Evolutionary conservation across 2,797 vertebrate species (phyloP).

Genomic region (Protonibea diacanthus): DNA sequence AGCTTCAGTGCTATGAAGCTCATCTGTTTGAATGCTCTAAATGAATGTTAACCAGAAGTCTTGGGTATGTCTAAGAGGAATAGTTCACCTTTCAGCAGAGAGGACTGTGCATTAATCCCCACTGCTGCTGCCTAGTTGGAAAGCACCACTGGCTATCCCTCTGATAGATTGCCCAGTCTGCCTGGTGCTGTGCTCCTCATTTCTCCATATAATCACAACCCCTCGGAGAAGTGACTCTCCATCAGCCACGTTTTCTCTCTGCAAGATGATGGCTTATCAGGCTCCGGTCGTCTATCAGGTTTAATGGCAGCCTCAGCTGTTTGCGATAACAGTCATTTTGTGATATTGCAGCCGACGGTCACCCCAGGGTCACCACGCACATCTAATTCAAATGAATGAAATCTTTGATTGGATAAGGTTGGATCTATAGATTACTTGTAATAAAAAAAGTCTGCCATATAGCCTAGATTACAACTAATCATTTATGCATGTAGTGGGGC

Average conservation of each 20-base stretch:
- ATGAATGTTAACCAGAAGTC: constrained; percentile 26
- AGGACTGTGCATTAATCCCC: constrained; percentile 50
- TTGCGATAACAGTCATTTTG: constrained; percentile 69
- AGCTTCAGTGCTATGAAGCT: not conserved
- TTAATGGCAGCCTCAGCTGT: constrained; percentile 65
- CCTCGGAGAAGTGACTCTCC: constrained; percentile 68
- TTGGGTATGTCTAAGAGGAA: constrained; percentile 37
- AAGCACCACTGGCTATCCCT: constrained; percentile 46
- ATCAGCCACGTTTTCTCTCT: constrained; percentile 68
- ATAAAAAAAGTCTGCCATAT: constrained; percentile 39
- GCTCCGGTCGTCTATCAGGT: constrained; percentile 58
- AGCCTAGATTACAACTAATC: constrained; percentile 25
- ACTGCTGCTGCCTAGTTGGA: constrained; percentile 47
- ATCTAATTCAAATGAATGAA: constrained; percentile 55
- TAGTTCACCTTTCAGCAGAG: constrained; percentile 45
- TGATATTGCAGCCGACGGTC: constrained; percentile 61
- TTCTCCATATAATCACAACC: constrained; percentile 76
- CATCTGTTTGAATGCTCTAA: not conserved
- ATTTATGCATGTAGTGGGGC: constrained; percentile 31
- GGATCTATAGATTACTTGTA: constrained; percentile 38
- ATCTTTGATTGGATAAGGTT: constrained; percentile 53
- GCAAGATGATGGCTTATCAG: constrained; percentile 67
- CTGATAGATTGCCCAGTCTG: constrained; percentile 70
- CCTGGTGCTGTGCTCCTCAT: constrained; percentile 62
- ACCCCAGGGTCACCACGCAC: constrained; percentile 50